Percentiles rank a stretch among this genome's conserved stretches.
Conservation (phyloP, 2,113 vertebrate species). For the Dascyllus trimaculatus region DNA sequence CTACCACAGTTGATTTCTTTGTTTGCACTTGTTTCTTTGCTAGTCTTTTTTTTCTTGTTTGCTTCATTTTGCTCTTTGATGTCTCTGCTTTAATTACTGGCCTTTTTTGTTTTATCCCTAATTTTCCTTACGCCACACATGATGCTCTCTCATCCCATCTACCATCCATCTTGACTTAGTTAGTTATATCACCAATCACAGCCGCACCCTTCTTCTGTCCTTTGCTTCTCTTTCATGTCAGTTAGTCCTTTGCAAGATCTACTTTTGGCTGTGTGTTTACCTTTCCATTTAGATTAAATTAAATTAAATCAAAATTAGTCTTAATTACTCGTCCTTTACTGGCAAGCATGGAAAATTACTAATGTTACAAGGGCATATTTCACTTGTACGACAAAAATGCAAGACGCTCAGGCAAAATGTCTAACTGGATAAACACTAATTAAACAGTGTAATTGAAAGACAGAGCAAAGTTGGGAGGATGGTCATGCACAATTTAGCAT, state of each 20-base stretch:
- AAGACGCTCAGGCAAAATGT: conserved; percentile 65
- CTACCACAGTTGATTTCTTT: conserved; percentile 45
- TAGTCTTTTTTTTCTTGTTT: conserved; percentile 37
- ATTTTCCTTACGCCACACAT: not conserved
- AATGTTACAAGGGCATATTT: conserved; percentile 70
- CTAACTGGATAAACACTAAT: conserved; percentile 78
- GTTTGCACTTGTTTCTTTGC: conserved; percentile 27
- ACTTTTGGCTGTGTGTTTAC: conserved; percentile 64
- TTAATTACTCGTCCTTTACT: conserved; percentile 70
- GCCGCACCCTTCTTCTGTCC: not conserved
- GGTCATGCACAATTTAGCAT: conserved; percentile 74
- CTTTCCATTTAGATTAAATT: conserved; percentile 70
- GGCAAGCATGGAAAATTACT: conserved; percentile 65
- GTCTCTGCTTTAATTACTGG: not conserved
- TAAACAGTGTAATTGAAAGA: conserved; percentile 78
- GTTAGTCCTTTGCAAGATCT: conserved; percentile 24
- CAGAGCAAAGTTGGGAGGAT: conserved; percentile 61
- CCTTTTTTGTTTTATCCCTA: conserved; percentile 1
- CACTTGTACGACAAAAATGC: conserved; percentile 64
- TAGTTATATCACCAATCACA: not conserved
- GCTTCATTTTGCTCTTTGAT: not conserved
- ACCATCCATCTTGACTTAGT: conserved; percentile 9
- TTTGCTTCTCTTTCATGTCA: conserved; percentile 23
- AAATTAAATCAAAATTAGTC: conserved; percentile 64
- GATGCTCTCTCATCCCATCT: not conserved